These are phyloP conservation scores for Pangasius larnaudii DNA, from an alignment of 2,797 vertebrate genomes.

Conservation along the genomic window DNA sequence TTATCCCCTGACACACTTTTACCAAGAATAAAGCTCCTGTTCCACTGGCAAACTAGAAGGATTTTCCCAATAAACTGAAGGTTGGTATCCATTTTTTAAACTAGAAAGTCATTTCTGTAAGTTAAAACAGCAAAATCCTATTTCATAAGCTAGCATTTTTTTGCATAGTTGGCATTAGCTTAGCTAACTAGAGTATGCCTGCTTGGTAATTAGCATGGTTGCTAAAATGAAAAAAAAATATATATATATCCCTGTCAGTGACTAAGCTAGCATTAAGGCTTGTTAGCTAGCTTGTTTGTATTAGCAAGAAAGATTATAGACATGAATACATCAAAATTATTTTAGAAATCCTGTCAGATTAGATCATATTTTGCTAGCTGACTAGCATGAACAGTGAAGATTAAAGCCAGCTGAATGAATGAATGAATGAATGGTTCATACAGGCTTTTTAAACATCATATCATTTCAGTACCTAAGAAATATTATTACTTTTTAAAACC, in stretches of 20 bases:
- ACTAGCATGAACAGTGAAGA: neutral
- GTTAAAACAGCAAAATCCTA: neutral
- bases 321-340: neutral
- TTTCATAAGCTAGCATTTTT: neutral
- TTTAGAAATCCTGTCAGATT: neutral
- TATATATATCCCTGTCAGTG: neutral
- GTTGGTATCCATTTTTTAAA: neutral
- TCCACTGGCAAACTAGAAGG: neutral
- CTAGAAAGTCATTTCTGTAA: no score
- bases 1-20: neutral
- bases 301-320: neutral
- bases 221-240: neutral
- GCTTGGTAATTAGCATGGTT: neutral
- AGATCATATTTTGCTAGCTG: constrained; percentile 16
- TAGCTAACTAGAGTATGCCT: neutral
- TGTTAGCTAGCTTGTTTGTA: neutral
- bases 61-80: neutral
- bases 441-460: neutral
- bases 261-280: neutral
- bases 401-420: neutral
- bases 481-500: no score
- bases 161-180: neutral
- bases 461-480: neutral
- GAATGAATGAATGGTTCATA: neutral
- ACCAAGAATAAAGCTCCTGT: neutral